phyloP scores from a whole-genome alignment of 2,888 invertebrate species.

The Carcina quercana region DNA sequence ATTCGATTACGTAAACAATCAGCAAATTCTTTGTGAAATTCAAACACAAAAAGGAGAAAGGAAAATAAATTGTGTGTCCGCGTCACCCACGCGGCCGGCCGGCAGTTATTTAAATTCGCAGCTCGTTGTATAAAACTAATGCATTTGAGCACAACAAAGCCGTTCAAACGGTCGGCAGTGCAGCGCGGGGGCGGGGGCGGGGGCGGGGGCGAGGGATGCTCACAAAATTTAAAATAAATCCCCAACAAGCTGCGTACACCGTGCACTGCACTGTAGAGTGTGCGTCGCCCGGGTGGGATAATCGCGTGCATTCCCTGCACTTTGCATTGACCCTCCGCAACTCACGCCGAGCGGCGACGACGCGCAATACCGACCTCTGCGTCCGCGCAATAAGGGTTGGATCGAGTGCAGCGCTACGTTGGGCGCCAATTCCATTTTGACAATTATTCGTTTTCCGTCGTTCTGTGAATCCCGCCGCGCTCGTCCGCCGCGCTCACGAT shows the following conservation, averaged over 20 bases:
- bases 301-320: slow-evolving; percentile 27
- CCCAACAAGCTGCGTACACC: slow-evolving; percentile 34
- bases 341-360: neutral
- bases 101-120: too few species aligned
- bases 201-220: too few species aligned
- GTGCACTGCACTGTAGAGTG: slow-evolving; percentile 17
- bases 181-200: slow-evolving; percentile 20
- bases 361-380: neutral
- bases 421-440: slow-evolving; percentile 19
- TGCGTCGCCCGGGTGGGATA: too few species aligned
- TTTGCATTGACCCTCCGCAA: slow-evolving; percentile 11
- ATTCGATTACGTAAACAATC: too few species aligned
- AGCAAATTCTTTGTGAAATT: too few species aligned
- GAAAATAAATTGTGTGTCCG: too few species aligned
- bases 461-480: too few species aligned
- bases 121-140: too few species aligned
- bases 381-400: neutral
- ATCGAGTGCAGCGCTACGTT: neutral
- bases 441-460: slow-evolving; percentile 26
- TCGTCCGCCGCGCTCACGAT: too few species aligned
- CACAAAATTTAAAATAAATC: slow-evolving; percentile 58
- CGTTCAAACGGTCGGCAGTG: slow-evolving; percentile 36
- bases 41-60: too few species aligned
- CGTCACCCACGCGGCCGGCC: too few species aligned
- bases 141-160: slow-evolving; percentile 32